Conservation (phyloP, 2,888 invertebrate species). For the Chloroclystis v-ata region DNA sequence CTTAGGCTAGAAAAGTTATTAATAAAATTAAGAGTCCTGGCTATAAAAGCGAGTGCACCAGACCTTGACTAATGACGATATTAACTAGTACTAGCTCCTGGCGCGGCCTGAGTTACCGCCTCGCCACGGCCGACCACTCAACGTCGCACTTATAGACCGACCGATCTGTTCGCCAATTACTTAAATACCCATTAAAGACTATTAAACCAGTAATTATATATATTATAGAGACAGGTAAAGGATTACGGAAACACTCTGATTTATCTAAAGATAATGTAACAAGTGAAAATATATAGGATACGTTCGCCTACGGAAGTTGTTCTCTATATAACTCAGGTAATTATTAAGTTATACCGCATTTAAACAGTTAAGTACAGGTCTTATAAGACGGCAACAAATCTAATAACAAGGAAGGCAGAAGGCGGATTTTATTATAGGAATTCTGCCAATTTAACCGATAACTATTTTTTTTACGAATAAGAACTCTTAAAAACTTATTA, state of each 20-base stretch:
- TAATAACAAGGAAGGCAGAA: too few species aligned
- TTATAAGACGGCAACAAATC: too few species aligned
- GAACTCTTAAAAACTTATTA: too few species aligned
- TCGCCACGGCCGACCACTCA: conserved; percentile 30
- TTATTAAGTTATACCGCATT: too few species aligned
- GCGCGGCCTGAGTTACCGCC: conserved; percentile 29
- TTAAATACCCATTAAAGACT: conserved; percentile 30
- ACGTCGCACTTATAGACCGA: conserved; percentile 36
- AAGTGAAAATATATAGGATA: not conserved
- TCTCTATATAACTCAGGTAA: not conserved
- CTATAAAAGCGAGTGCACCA: conserved; percentile 1
- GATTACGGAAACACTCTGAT: conserved; percentile 18
- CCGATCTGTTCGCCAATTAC: conserved; percentile 28
- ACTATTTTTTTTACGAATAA: too few species aligned
- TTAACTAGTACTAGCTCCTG: conserved; percentile 29
- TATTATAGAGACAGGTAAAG: conserved; percentile 13
- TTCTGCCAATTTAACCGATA: too few species aligned
- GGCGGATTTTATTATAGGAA: too few species aligned
- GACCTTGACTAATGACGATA: conserved; percentile 24
- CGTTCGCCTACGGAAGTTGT: too few species aligned
- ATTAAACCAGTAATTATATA: conserved; percentile 20
- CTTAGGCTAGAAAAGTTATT: too few species aligned
- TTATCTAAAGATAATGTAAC: conserved; percentile 8
- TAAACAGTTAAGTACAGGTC: too few species aligned
- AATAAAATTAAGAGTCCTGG: too few species aligned